Base-by-base conservation (phyloP, 2,113 vertebrate genomes). In the Oncorhynchus tshawytscha region DNA sequence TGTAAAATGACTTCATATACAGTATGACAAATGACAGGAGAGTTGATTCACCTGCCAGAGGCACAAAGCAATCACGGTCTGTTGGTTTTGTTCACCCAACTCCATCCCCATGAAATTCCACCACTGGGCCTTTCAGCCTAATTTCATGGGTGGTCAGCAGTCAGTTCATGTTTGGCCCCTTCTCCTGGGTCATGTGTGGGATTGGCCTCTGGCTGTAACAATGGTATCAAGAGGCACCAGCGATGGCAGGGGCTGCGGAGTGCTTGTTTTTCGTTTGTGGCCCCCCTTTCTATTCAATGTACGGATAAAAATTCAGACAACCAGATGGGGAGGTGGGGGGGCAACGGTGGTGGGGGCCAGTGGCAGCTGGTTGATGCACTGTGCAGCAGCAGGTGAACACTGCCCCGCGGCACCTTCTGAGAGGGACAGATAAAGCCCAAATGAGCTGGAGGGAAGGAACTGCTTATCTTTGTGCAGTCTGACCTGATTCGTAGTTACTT, bases 341-440 rank as follows among this genome's bases (percentile, higher is more conserved):
- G n/a, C 4, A 16, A 15, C 16, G 15, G 3, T 54, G 51, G 51
- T 54, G 70, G 65, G 75, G 71, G 82, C 83, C 88, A 86, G 85
- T 88, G 88, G 85, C 92, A 93, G 91, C 89, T 91, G 91, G 86
- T 86, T 82, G 85, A 76, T 79, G 88, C 78, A 45, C 82, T 81
- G 81, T 83, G 76, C 82, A 81, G 84, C 87, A 86, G 90, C 92
- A 92, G 91, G 89, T 91, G 91, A 92, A 89, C 25, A 82, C 82
- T 83, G 83, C 76, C 68, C 64, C 31, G 83, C 88, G 80, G 90
- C 85, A 85, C 76, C 86, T 82, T 84, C 75, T 76, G 73, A 85
- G 54, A 45, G 54, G 25, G 82, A 84, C 73, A 85, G 84, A 85
- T 80, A 84, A 88, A 82, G 51, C 16, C 83, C 74, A 65, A 83